Percentiles rank a stretch among this genome's conserved stretches.
Conservation (phyloP, 2,113 vertebrate genomes). For the Speoplatyrhinus poulsoni region DNA sequence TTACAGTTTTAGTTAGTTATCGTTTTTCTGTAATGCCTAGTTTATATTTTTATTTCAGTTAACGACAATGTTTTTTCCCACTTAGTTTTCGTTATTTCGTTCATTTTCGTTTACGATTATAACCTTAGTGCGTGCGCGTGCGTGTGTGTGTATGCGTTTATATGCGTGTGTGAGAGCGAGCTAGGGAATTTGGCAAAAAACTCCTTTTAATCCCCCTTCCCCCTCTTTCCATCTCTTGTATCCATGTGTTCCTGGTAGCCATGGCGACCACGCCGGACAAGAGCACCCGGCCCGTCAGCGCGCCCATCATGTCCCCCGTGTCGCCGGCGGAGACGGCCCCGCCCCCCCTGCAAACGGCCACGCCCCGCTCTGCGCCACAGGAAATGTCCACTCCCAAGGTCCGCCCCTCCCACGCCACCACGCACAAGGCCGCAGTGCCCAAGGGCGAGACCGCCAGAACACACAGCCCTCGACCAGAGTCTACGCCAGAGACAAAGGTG, state of each 20-base stretch:
- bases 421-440: conserved; percentile 71
- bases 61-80: no score
- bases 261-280: conserved; percentile 85
- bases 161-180: no score
- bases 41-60: no score
- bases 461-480: conserved; percentile 66
- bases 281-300: conserved; percentile 89
- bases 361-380: conserved; percentile 36
- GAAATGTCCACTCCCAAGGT: conserved; percentile 65
- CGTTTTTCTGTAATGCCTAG: no score
- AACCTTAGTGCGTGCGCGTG: no score
- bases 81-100: no score
- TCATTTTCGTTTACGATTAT: no score
- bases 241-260: conserved; percentile 62
- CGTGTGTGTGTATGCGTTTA: no score
- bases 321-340: conserved; percentile 73
- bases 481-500: conserved; percentile 83
- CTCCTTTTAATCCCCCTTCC: neutral
- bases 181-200: no score
- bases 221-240: neutral
- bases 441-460: conserved; percentile 57
- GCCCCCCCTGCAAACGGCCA: conserved; percentile 52
- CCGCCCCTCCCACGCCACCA: conserved; percentile 57
- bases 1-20: no score
- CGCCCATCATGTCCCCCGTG: conserved; percentile 86